Conservation (phyloP, 2,797 vertebrate genomes). For the Muscicapa striata region DNA sequence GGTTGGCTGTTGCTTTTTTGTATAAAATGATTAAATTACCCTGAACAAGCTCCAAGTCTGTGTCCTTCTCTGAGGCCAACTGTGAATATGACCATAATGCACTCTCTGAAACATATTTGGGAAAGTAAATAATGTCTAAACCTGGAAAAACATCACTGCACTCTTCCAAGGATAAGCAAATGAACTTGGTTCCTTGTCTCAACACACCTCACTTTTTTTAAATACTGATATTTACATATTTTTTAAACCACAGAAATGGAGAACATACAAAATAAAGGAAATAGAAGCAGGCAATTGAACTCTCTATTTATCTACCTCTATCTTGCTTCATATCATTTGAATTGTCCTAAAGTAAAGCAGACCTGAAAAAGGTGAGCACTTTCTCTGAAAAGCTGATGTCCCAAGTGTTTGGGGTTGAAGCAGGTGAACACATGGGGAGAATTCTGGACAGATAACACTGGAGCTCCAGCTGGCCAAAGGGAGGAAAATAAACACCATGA, state of each 20-base stretch:
- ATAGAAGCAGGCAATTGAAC: background rate
- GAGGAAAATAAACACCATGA: background rate
- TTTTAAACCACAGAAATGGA: background rate
- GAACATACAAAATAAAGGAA: background rate
- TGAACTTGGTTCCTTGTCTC: background rate
- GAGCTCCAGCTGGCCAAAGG: background rate
- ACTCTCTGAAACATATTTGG: conserved; percentile 44
- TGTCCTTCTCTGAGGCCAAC: conserved; percentile 51
- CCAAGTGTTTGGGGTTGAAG: background rate
- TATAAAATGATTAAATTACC: conserved; percentile 63
- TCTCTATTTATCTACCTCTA: background rate
- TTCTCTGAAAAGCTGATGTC: background rate
- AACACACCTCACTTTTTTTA: background rate
- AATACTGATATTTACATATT: background rate
- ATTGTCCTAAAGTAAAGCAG: background rate
- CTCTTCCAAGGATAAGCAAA: conserved; percentile 38
- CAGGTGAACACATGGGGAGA: background rate
- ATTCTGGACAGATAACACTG: background rate
- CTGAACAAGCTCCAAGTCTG: conserved; percentile 46
- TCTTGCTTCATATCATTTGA: background rate
- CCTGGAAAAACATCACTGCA: background rate
- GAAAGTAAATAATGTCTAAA: conserved; percentile 50
- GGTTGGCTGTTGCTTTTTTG: conserved; percentile 50
- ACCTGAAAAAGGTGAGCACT: background rate
- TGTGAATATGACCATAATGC: conserved; percentile 35